Conservation (phyloP, 2,888 invertebrate genomes). For the Abscondita cerata region DNA sequence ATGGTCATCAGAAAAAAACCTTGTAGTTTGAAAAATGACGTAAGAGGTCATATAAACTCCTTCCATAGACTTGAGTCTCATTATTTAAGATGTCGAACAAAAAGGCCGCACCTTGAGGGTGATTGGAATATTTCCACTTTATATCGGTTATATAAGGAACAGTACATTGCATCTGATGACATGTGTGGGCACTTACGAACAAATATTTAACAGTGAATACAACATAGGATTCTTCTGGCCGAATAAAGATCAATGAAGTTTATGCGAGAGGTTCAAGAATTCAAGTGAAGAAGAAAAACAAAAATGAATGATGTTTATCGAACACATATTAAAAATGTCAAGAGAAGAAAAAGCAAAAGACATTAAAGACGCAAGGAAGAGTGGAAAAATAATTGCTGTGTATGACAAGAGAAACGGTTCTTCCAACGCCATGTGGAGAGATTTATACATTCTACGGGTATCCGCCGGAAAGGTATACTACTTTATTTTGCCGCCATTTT, state of each 20-base stretch:
- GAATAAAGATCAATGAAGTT: neutral
- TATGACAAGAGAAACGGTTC: constrained; percentile 4
- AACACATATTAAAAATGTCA: no score
- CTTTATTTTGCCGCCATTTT: no score
- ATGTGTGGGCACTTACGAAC: neutral
- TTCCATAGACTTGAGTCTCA: neutral
- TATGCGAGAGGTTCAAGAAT: no score
- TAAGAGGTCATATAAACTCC: neutral
- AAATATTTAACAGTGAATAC: neutral
- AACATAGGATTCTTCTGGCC: neutral
- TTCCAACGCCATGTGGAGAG: neutral
- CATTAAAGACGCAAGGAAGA: neutral
- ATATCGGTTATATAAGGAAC: neutral
- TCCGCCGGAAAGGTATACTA: no score
- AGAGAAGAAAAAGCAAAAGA: no score
- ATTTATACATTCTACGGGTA: neutral
- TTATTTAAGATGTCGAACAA: neutral
- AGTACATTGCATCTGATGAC: neutral
- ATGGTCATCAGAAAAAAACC: neutral
- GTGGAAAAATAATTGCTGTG: neutral
- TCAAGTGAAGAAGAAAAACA: no score
- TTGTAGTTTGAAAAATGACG: neutral
- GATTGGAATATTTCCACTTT: neutral
- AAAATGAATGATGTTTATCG: no score
- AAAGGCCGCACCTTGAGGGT: constrained; percentile 1